These are phyloP conservation scores for Bombus ignitus DNA, from an alignment of 1,140 invertebrate species.

Conservation along the genomic window DNA sequence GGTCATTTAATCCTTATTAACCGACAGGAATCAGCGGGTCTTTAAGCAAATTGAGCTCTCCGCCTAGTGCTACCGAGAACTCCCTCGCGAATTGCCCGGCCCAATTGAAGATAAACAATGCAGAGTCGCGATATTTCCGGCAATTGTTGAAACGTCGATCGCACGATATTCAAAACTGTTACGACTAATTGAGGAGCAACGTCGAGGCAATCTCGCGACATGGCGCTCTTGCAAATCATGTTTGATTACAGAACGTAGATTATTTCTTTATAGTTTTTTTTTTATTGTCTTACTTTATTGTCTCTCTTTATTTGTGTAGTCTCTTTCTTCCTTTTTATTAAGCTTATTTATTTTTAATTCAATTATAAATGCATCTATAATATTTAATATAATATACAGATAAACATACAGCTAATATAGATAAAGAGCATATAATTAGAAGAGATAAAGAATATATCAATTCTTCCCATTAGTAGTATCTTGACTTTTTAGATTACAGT, in stretches of 20 bases:
- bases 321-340: too few species aligned
- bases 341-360: too few species aligned
- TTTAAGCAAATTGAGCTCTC: conserved; percentile 59
- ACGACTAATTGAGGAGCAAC: not conserved
- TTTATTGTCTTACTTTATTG: too few species aligned
- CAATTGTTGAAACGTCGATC: conserved; percentile 33
- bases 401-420: too few species aligned
- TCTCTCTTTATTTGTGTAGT: too few species aligned
- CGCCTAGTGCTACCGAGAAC: conserved; percentile 16
- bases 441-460: too few species aligned
- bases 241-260: too few species aligned
- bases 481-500: too few species aligned
- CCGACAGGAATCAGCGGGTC: conserved; percentile 44
- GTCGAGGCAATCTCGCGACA: not conserved
- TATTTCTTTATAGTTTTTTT: not conserved
- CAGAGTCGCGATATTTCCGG: conserved; percentile 13
- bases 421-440: too few species aligned
- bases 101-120: conserved; percentile 53
- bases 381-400: too few species aligned
- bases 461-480: too few species aligned
- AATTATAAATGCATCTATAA: too few species aligned
- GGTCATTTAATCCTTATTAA: conserved; percentile 62
- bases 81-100: conserved; percentile 40
- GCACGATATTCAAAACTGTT: conserved; percentile 1
- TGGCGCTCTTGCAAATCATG: not conserved